Conservation (phyloP, 2,888 invertebrate species). For the Oscheius onirici region DNA sequence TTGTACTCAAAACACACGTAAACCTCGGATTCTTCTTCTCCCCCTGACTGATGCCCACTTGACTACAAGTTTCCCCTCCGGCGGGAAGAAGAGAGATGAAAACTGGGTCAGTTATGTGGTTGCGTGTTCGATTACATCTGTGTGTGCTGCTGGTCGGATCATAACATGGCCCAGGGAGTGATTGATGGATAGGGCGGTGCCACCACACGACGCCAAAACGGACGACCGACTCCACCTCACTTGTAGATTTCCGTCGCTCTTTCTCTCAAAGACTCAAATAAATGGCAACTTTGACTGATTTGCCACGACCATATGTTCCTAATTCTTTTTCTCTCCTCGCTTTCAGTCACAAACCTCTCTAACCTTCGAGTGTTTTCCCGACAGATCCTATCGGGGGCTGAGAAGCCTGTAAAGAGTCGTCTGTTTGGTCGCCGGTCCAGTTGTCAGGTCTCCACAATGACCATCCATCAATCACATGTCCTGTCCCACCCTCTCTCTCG, state of each 20-base stretch:
- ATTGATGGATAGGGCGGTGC: slow-evolving; percentile 28
- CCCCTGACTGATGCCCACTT: background rate
- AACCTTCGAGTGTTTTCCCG: background rate
- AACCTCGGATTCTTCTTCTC: background rate
- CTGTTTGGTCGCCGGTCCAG: slow-evolving; percentile 5
- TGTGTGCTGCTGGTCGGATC: slow-evolving; percentile 17
- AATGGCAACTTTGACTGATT: slow-evolving; percentile 20
- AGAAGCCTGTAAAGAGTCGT: too few species aligned
- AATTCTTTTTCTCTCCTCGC: slow-evolving; percentile 1
- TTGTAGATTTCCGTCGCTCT: background rate
- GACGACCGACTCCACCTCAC: background rate
- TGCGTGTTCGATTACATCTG: slow-evolving; percentile 30
- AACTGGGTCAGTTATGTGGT: slow-evolving; percentile 18
- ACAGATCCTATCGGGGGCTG: too few species aligned
- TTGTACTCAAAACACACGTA: background rate
- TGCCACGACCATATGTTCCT: slow-evolving; percentile 10
- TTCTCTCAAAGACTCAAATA: background rate
- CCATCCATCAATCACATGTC: slow-evolving; percentile 25
- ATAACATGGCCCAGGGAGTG: slow-evolving; percentile 19
- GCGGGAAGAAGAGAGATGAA: background rate
- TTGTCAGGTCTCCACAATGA: background rate
- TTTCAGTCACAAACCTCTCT: background rate
- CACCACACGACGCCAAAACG: slow-evolving; percentile 4
- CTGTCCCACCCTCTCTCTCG: background rate
- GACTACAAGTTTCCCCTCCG: background rate